Evolutionary conservation across 1,140 invertebrate genomes (phyloP).

Genomic region (Zaprionus ornatus): DNA sequence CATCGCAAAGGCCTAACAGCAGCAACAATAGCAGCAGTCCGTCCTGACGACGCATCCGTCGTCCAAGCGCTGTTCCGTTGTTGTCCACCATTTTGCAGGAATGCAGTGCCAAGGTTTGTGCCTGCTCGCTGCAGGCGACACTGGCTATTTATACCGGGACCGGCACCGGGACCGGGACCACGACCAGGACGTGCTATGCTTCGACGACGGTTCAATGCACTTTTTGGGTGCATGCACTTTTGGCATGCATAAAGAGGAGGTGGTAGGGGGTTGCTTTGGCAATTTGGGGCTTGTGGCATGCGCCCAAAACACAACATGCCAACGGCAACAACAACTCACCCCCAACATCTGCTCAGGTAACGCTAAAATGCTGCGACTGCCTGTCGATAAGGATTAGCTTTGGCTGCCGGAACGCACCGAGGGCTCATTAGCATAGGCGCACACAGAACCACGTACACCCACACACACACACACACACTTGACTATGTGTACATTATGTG

Average conservation of each 20-base stretch:
- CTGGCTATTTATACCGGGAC: slow-evolving; percentile 59
- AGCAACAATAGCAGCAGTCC: slow-evolving; percentile 25
- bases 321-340: slow-evolving; percentile 8
- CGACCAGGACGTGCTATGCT: no score
- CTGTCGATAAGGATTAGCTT: slow-evolving; percentile 64
- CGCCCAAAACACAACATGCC: slow-evolving; percentile 4
- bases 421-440: slow-evolving; percentile 65
- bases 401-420: slow-evolving; percentile 14
- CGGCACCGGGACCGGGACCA: background rate
- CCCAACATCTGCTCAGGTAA: slow-evolving; percentile 33
- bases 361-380: slow-evolving; percentile 65
- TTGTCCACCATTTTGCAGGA: slow-evolving; percentile 53
- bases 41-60: slow-evolving; percentile 2
- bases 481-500: background rate
- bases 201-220: slow-evolving; percentile 58
- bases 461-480: background rate
- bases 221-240: slow-evolving; percentile 40
- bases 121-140: slow-evolving; percentile 25
- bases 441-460: background rate
- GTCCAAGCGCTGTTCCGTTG: slow-evolving; percentile 12
- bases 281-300: slow-evolving; percentile 11
- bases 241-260: slow-evolving; percentile 1
- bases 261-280: background rate
- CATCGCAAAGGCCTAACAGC: slow-evolving; percentile 21
- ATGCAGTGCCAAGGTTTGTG: slow-evolving; percentile 28